Base-by-base conservation (phyloP, 2,113 vertebrate genomes). In the Tragelaphus scriptus region DNA sequence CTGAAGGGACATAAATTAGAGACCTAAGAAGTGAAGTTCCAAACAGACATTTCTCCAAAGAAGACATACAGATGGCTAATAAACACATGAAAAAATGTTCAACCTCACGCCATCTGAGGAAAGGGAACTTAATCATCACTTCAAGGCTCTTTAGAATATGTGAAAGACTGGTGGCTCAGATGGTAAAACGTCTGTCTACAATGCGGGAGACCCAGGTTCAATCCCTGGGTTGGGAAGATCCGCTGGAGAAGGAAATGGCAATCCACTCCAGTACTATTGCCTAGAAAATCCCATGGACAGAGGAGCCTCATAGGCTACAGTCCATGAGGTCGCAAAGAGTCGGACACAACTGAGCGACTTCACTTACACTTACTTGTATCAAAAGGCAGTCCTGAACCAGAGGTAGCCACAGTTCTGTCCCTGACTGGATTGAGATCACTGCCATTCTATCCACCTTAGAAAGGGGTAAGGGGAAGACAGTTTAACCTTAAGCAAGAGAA, bases 1-100 rank as follows among this genome's bases (percentile, higher is more conserved):
- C 53, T 80, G 58, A 59, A 32, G 68, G 77, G n/a, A 87, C 71
- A 95, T 82, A 97, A 95, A 96, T 94, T 92, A 92, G 49, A 96
- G 25, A 91, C 55, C 30, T 91, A 88, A 91, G 53, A 95, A 30
- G 85, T 84, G 84, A 89, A 32, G 84, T 81, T 86, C 36, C 71
- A 71, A 71, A 71, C 65, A 71, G 19, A 71, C n/a, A 71, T 23
- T 71, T 40, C n/a, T 71, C n/a, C n/a, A 71, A 71, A 71, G 68
- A 71, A 71, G 68, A 40, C n/a, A 71, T 40, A 23, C n/a, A 23
- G 68, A 71, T 71, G n/a, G n/a, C 68, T 40, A 71, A 71, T 11
- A 71, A 71, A 71, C n/a, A 71, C 19, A 71, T 40, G 68, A 71
- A 71, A 71, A 71, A 71, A 40, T 71, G n/a, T 71, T 71, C 19